These are phyloP conservation scores for Arbacia lixula DNA, from an alignment of 53 echinoderm and acorn worm genomes.

Conservation along the genomic window DNA sequence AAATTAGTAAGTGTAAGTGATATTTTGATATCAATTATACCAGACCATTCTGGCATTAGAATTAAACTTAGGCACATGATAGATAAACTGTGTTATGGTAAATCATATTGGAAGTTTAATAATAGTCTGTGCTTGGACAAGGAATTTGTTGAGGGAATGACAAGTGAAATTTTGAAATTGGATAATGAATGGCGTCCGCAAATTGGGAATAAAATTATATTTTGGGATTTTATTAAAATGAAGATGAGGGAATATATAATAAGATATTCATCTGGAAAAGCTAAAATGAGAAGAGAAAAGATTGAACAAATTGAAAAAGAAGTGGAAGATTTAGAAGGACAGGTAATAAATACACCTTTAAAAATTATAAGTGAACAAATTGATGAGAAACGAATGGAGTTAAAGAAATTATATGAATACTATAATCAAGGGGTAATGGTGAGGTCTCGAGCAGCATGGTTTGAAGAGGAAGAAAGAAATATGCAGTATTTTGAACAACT, in stretches of 20 bases:
- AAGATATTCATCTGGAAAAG: not conserved
- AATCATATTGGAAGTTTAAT: too few species aligned
- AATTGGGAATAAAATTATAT: not conserved
- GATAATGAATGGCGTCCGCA: not conserved
- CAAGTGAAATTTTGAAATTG: not conserved
- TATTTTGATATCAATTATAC: not conserved
- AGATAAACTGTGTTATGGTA: not conserved
- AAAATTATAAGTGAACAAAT: not conserved
- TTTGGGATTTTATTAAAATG: too few species aligned
- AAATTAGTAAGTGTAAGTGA: not conserved
- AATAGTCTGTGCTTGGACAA: too few species aligned
- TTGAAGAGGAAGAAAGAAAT: not conserved
- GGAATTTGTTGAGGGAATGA: too few species aligned
- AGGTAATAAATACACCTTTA: not conserved
- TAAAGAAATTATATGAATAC: not conserved
- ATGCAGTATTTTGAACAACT: not conserved
- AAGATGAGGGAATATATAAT: too few species aligned
- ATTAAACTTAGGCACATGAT: not conserved
- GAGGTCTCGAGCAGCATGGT: not conserved
- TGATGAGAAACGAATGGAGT: not conserved
- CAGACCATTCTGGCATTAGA: not conserved
- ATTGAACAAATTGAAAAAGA: not conserved
- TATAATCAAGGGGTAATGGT: not conserved
- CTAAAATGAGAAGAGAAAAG: not conserved
- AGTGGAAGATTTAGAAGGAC: not conserved